A percentile compares a stretch with the other conserved stretches of the same genome.
Evolutionary conservation across 2,888 invertebrate genomes (phyloP).

Genomic region (Tipula unca): DNA sequence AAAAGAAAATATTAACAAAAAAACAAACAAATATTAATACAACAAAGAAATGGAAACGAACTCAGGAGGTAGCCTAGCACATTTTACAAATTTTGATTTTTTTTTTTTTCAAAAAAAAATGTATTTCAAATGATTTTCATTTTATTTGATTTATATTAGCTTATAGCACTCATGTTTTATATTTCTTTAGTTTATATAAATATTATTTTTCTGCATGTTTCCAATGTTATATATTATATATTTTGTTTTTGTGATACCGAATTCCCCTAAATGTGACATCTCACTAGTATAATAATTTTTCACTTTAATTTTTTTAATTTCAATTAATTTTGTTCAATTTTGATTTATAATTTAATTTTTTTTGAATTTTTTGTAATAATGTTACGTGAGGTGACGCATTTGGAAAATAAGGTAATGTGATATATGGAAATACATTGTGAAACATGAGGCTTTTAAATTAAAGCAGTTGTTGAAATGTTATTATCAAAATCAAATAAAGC

Average conservation of each 20-base stretch:
- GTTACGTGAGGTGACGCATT: constrained; percentile 42
- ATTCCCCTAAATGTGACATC: constrained; percentile 41
- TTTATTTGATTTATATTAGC: constrained; percentile 21
- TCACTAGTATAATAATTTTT: constrained; percentile 30
- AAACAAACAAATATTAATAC: constrained; percentile 16
- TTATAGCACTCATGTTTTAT: constrained; percentile 22
- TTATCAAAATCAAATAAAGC: constrained; percentile 28
- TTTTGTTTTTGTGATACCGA: constrained; percentile 39
- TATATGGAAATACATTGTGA: constrained; percentile 43
- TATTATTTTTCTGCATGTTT: constrained; percentile 24
- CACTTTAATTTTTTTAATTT: constrained; percentile 24
- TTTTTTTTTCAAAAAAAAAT: constrained; percentile 1
- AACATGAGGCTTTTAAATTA: constrained; percentile 36
- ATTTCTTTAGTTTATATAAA: constrained; percentile 20
- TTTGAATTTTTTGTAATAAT: constrained; percentile 29
- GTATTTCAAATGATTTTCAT: neutral
- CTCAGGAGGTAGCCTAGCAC: constrained; percentile 22
- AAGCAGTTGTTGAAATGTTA: constrained; percentile 20
- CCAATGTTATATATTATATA: constrained; percentile 23
- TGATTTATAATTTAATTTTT: constrained; percentile 14
- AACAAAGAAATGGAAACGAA: constrained; percentile 21
- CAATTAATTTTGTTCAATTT: constrained; percentile 17
- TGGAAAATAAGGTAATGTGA: constrained; percentile 43
- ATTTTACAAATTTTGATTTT: constrained; percentile 18
- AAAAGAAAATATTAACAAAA: constrained; percentile 19